These are phyloP conservation scores for Triplophysa tibetana DNA, from an alignment of 2,113 vertebrate genomes.

Conservation along the genomic window DNA sequence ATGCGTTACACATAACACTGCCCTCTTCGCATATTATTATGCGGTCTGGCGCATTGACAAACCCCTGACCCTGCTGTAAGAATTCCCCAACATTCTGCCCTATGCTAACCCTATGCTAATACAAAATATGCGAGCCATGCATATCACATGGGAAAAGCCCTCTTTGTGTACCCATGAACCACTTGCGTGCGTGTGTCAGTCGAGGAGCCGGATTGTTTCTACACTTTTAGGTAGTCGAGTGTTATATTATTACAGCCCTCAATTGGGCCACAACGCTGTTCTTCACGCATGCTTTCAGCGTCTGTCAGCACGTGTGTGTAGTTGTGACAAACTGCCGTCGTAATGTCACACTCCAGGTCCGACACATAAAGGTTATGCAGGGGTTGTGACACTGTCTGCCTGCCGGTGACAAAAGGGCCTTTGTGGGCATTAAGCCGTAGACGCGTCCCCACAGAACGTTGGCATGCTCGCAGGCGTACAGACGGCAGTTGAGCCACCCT, in stretches of 20 bases:
- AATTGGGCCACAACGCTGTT: slow-evolving; percentile 29
- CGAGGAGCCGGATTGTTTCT: slow-evolving; percentile 28
- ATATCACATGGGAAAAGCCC: neutral
- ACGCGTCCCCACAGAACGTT: slow-evolving; percentile 18
- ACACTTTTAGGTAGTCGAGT: slow-evolving; percentile 30
- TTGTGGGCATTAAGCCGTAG: slow-evolving; percentile 61
- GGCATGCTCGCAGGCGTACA: slow-evolving; percentile 6
- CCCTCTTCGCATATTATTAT: slow-evolving; percentile 10
- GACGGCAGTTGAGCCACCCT: slow-evolving; percentile 11
- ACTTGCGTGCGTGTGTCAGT: slow-evolving; percentile 27
- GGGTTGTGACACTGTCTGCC: slow-evolving; percentile 55
- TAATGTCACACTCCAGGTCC: slow-evolving; percentile 48
- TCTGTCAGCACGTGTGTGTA: slow-evolving; percentile 56
- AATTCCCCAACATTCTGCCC: slow-evolving; percentile 20
- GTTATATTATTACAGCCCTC: slow-evolving; percentile 51
- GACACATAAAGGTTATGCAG: slow-evolving; percentile 12
- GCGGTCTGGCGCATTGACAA: slow-evolving; percentile 18
- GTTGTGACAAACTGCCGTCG: slow-evolving; percentile 63
- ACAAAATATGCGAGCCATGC: slow-evolving; percentile 18
- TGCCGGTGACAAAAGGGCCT: slow-evolving; percentile 66
- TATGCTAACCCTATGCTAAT: slow-evolving; percentile 25
- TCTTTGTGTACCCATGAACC: slow-evolving; percentile 4
- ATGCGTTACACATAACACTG: slow-evolving; percentile 8
- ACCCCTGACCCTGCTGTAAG: slow-evolving; percentile 8
- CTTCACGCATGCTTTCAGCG: slow-evolving; percentile 2